Evolutionary conservation across 30 jellyfish, hydroid and myxozoan genomes (phyloP), one percentile per base, ranked within the genome.

Genomic region (Sanderia malayensis): DNA sequence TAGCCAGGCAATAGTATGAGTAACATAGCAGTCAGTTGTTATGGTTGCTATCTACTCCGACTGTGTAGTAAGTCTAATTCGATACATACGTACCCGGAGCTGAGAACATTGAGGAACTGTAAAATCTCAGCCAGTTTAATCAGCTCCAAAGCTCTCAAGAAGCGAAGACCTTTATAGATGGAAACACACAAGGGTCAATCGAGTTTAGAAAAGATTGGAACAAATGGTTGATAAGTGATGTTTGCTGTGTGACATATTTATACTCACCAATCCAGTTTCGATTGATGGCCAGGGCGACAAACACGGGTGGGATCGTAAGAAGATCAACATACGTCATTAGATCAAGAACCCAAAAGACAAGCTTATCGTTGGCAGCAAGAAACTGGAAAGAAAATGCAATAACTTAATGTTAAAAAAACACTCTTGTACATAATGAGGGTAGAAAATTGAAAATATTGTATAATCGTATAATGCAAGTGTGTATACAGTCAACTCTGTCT

Each of bases 81-180:
- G n/a, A n/a, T n/a, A n/a, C n/a, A n/a, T 33, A 7, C 96, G 41
- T 75, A 92, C 99, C 99, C 99, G 8, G 96, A 22, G 34, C 77
- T 79, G 19, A 92, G 81, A 21, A 92, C 99, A 70, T 92, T 85
- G 20, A 84, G 86, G 45, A 92, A 92, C 69, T 85, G 96, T 33
- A 92, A 46, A 18, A 92, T 92, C 23, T 92, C 99, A 2, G 96
- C 99, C 74, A 92, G 66, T 22, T 85, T 92, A 30, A 85, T 73
- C 77, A 92, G 69, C 44, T 92, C 85, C 29, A 84, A 31, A 11
- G 91, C 99, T 70, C 99, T 93, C 32, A 92, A 88, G 71, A 92
- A 92, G 0, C 99, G 92, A 29, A 92, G 88, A 19, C 99, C 99
- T 92, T 13, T 4, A 67, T 55, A 17, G 73, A 25, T 10, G 2